Evolutionary conservation across 2,888 invertebrate species (phyloP).

Genomic region (Pollenia amentaria): DNA sequence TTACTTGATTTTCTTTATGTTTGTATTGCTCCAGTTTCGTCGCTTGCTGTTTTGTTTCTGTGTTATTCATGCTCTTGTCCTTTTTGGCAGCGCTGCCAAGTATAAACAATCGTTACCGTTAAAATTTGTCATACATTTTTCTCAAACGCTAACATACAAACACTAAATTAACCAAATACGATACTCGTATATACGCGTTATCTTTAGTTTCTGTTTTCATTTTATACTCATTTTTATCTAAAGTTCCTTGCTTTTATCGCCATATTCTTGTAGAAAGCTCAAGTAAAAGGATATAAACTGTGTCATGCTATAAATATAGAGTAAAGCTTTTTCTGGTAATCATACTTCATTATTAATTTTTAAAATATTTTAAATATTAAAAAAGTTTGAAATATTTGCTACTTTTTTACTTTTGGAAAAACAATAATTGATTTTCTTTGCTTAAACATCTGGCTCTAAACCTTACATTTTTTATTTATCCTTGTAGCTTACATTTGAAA

Average conservation of each 20-base stretch:
- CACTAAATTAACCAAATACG: background rate
- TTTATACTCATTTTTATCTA: constrained; percentile 47
- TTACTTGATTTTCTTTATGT: no score
- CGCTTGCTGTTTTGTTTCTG: constrained; percentile 45
- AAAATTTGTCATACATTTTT: background rate
- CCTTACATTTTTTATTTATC: no score
- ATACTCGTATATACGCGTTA: constrained; percentile 5
- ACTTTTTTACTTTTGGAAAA: no score
- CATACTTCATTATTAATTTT: no score
- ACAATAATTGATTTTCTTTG: no score
- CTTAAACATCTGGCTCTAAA: no score
- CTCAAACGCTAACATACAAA: background rate
- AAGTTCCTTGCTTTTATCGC: constrained; percentile 57
- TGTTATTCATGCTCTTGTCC: constrained; percentile 68
- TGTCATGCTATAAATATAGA: background rate
- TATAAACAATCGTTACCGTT: constrained; percentile 45
- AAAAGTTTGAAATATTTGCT: no score
- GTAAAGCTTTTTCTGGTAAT: background rate
- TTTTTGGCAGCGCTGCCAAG: constrained; percentile 75
- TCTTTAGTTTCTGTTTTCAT: constrained; percentile 9
- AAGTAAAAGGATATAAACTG: background rate
- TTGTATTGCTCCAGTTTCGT: constrained; percentile 57
- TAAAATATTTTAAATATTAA: no score
- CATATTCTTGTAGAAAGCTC: constrained; percentile 12
- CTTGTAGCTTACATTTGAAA: no score